Conservation (phyloP, 2,797 vertebrate species). For the Rhinogobio ventralis region DNA sequence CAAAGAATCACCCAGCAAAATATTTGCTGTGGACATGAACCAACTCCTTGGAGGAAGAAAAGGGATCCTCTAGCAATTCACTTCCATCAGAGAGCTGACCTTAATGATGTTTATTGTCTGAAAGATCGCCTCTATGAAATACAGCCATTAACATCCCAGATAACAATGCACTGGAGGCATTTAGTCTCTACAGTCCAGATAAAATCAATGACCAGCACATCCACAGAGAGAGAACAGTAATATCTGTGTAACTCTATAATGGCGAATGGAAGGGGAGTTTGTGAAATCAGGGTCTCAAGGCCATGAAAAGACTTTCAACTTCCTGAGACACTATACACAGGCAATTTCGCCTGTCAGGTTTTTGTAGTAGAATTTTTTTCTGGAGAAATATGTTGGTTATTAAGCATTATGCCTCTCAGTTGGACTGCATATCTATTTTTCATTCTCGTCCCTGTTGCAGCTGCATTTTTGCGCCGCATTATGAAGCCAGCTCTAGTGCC, state of each 20-base stretch:
- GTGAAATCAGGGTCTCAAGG: slow-evolving; percentile 23
- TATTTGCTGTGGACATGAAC: slow-evolving; percentile 32
- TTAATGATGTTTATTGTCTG: slow-evolving; percentile 53
- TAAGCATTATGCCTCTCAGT: slow-evolving; percentile 42
- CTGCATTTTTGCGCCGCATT: slow-evolving; percentile 34
- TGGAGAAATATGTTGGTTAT: slow-evolving; percentile 43
- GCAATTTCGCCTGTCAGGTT: slow-evolving; percentile 38
- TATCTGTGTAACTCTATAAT: slow-evolving; percentile 15
- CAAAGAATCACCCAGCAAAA: slow-evolving; percentile 13
- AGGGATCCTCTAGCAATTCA: slow-evolving; percentile 10
- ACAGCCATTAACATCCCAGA: slow-evolving; percentile 40
- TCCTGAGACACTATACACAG: slow-evolving; percentile 28
- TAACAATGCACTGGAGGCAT: slow-evolving; percentile 48
- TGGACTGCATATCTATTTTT: slow-evolving; percentile 42
- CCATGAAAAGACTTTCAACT: slow-evolving; percentile 29
- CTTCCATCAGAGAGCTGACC: slow-evolving; percentile 45
- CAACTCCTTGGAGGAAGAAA: slow-evolving; percentile 6
- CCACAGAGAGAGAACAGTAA: slow-evolving; percentile 25
- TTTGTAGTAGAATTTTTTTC: slow-evolving; percentile 34
- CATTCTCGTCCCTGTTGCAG: slow-evolving; percentile 25
- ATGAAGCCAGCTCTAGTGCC: slow-evolving; percentile 26
- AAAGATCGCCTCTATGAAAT: slow-evolving; percentile 49
- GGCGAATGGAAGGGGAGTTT: slow-evolving; percentile 1
- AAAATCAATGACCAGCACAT: slow-evolving; percentile 43
- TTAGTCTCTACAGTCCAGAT: slow-evolving; percentile 33